Percentiles rank a stretch among this genome's conserved stretches.
Conservation (phyloP, 2,888 invertebrate genomes). For the Homarus gammarus region DNA sequence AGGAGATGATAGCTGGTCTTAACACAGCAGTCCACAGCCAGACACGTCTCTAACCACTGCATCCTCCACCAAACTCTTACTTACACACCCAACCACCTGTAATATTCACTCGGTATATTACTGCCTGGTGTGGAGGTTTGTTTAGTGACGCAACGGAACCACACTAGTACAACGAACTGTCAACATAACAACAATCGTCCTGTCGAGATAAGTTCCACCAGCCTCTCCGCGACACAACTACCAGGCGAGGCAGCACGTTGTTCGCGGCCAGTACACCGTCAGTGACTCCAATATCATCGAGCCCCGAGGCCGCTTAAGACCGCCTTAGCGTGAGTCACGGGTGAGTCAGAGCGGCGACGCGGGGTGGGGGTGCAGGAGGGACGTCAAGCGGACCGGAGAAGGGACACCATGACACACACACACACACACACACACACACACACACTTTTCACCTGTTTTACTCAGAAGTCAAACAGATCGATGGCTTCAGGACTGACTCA, state of each 20-base stretch:
- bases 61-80: conserved; percentile 3
- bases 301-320: neutral
- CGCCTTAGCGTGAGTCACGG: conserved; percentile 33
- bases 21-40: conserved; percentile 39
- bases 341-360: conserved; percentile 27
- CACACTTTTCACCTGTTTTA: neutral
- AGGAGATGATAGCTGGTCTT: conserved; percentile 35
- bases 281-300: neutral
- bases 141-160: neutral
- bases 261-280: neutral
- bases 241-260: neutral
- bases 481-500: neutral
- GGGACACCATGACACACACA: neutral
- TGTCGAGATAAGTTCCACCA: neutral
- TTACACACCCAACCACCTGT: conserved; percentile 27
- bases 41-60: conserved; percentile 56
- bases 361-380: neutral
- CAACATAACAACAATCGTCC: neutral
- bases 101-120: conserved; percentile 29
- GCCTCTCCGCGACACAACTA: neutral
- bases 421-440: conserved; percentile 13
- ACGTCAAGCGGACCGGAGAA: too few relatives aligned
- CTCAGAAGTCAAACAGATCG: neutral
- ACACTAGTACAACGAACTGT: neutral
- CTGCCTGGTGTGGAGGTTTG: neutral